These are phyloP conservation scores for Onychostruthus taczanowskii DNA, from an alignment of 2,113 vertebrate genomes.

Conservation along the genomic window DNA sequence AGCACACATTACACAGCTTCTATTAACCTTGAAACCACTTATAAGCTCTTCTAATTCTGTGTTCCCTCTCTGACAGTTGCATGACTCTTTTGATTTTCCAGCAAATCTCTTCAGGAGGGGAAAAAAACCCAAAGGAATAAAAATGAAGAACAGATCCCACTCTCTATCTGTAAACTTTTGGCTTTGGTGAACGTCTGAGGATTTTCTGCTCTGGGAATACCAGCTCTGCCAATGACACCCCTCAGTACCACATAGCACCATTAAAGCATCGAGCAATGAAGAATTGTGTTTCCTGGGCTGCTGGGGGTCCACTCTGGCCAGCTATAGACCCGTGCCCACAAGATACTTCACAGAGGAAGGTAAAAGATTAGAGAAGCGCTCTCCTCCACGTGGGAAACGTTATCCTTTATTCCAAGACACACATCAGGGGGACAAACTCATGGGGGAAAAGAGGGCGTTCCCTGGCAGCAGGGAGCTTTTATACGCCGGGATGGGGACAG, in stretches of 20 bases:
- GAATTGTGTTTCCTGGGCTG: too few species aligned
- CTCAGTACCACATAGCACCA: background rate
- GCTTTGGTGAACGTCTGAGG: background rate
- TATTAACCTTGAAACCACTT: background rate
- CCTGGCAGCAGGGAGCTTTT: too few species aligned
- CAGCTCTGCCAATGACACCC: rapidly evolving
- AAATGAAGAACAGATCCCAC: background rate
- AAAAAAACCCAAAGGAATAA: background rate
- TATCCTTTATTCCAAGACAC: too few species aligned
- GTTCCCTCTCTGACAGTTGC: background rate
- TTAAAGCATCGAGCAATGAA: background rate
- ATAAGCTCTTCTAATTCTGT: background rate
- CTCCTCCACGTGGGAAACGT: too few species aligned
- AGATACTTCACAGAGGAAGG: too few species aligned
- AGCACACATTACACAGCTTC: background rate
- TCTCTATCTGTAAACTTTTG: background rate
- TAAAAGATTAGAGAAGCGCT: too few species aligned
- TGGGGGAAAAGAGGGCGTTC: too few species aligned
- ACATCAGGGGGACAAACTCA: too few species aligned
- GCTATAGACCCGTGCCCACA: too few species aligned
- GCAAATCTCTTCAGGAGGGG: background rate
- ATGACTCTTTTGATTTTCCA: background rate
- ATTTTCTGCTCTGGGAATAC: background rate
- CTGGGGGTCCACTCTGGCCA: too few species aligned
- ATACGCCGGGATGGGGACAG: too few species aligned